Base-by-base conservation (phyloP, 35 echinoderm and acorn worm species). In the Apostichopus parvimensis region DNA sequence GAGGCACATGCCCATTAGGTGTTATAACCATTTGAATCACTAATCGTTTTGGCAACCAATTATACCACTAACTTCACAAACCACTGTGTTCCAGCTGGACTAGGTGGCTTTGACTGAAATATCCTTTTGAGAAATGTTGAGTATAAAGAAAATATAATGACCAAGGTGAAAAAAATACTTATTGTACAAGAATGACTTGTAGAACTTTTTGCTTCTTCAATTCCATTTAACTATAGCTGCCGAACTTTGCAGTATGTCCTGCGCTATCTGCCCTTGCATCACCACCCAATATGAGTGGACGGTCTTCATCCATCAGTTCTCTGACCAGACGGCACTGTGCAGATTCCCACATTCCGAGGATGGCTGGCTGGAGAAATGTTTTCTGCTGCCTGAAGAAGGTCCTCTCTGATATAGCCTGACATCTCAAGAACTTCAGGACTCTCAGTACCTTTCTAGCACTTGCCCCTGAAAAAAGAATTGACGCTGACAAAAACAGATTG, bases 391-490 rank as follows among this genome's bases (percentile, higher is more conserved):
- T 90, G 23, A 73, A 90, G 22, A 90, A 90, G 53, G 87, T 73
- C 71, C 87, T 26, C 64, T 25, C 23, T 8, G 18, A 53, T 15
- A 45, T 53, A 12, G 71, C 34, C 45, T 71, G 9, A 34, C 62
- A 71, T 4, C 71, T 8, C 0, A 90, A n/a, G 53, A 15, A 26
- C 15, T 66, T 5, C 20, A 94, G 13, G 62, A 90, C 78, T 53
- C 77, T 14, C 7, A 94, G 76, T 3, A 59, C 76, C 72, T 94
- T 87, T 2, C 57, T 62, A 14, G 68, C 15, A 89, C 94, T 92
- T 9, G 90, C 90, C 53, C 94, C 90, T 4, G 94, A 68, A 81
- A 95, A 95, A 21, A 95, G 61, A 6, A 92, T 92, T 2, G 90
- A 53, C 24, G 73, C 23, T 23, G 86, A 95, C 79, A 95, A 57